Percentiles rank a stretch among this genome's conserved stretches.
phyloP scores from a whole-genome alignment of 2,888 invertebrate species.

The Napeogenes inachia region DNA sequence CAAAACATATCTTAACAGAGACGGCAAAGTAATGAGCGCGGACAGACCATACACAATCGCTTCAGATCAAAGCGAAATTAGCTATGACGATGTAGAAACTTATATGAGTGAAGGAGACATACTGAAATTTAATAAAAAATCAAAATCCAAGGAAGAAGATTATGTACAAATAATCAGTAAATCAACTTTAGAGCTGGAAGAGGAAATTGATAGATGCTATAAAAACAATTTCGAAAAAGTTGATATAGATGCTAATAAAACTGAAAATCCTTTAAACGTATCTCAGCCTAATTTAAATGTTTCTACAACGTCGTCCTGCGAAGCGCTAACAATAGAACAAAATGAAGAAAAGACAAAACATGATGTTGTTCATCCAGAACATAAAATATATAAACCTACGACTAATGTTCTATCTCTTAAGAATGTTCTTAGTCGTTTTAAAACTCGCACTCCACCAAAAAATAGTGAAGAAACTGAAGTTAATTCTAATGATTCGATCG shows the following conservation, averaged over 20 bases:
- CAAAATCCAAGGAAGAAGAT: slow-evolving; percentile 54
- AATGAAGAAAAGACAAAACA: slow-evolving; percentile 63
- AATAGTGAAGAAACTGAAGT: slow-evolving; percentile 56
- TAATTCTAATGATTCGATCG: slow-evolving; percentile 64
- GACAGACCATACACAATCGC: slow-evolving; percentile 84
- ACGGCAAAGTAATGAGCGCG: slow-evolving; percentile 78
- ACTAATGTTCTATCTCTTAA: slow-evolving; percentile 74
- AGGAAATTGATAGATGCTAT: slow-evolving; percentile 73
- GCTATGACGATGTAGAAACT: slow-evolving; percentile 81
- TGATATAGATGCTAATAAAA: slow-evolving; percentile 58
- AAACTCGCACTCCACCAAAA: slow-evolving; percentile 61
- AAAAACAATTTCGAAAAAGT: slow-evolving; percentile 68
- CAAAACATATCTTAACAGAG: slow-evolving; percentile 76
- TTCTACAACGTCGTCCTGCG: slow-evolving; percentile 76
- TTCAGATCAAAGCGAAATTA: slow-evolving; percentile 83
- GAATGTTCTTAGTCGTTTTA: slow-evolving; percentile 77
- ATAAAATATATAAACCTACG: slow-evolving; percentile 85
- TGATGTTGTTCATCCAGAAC: slow-evolving; percentile 83
- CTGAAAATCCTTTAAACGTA: slow-evolving; percentile 52
- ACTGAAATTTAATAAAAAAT: slow-evolving; percentile 62
- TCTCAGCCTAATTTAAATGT: slow-evolving; percentile 69
- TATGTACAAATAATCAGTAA: slow-evolving; percentile 63
- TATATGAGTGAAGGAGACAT: slow-evolving; percentile 71
- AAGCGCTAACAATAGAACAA: slow-evolving; percentile 66
- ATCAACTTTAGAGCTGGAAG: slow-evolving; percentile 70